Evolutionary conservation across 1,140 invertebrate genomes (phyloP).

Genomic region (Solenopsis fugax): DNA sequence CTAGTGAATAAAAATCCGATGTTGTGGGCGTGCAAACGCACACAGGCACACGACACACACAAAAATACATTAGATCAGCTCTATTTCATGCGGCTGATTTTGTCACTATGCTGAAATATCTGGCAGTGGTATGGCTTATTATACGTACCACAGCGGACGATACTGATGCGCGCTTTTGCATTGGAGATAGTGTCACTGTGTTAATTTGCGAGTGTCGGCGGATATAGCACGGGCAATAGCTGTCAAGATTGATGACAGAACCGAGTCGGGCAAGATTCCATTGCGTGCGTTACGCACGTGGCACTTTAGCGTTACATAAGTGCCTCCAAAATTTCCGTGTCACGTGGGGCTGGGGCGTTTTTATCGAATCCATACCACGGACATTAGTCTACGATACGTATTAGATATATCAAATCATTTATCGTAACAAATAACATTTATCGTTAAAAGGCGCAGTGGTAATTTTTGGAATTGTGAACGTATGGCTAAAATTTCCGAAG

Average conservation of each 20-base stretch:
- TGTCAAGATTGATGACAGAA: slow-evolving; percentile 46
- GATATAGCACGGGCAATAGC: slow-evolving; percentile 21
- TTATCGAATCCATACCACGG: slow-evolving; percentile 24
- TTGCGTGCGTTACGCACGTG: slow-evolving; percentile 1
- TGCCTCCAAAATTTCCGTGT: slow-evolving; percentile 8
- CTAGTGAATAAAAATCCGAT: slow-evolving; percentile 47
- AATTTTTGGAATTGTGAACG: neutral
- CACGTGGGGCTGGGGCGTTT: neutral
- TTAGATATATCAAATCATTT: neutral
- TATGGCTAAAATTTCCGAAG: neutral
- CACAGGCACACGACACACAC: neutral
- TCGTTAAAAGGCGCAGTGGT: neutral
- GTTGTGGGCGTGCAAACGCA: slow-evolving; percentile 27
- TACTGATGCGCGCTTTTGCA: slow-evolving; percentile 28
- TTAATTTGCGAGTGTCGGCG: slow-evolving; percentile 29
- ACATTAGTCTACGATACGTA: neutral
- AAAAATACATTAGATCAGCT: slow-evolving; percentile 40
- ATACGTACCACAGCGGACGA: slow-evolving; percentile 10
- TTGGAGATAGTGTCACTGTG: slow-evolving; percentile 12
- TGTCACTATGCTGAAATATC: slow-evolving; percentile 44
- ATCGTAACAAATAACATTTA: neutral
- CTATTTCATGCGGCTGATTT: slow-evolving; percentile 46
- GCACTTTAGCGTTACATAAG: slow-evolving; percentile 4
- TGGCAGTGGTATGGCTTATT: neutral
- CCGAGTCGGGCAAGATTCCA: slow-evolving; percentile 33